These are phyloP conservation scores for Agrochola circellaris DNA, from an alignment of 2,888 invertebrate species.

Conservation along the genomic window DNA sequence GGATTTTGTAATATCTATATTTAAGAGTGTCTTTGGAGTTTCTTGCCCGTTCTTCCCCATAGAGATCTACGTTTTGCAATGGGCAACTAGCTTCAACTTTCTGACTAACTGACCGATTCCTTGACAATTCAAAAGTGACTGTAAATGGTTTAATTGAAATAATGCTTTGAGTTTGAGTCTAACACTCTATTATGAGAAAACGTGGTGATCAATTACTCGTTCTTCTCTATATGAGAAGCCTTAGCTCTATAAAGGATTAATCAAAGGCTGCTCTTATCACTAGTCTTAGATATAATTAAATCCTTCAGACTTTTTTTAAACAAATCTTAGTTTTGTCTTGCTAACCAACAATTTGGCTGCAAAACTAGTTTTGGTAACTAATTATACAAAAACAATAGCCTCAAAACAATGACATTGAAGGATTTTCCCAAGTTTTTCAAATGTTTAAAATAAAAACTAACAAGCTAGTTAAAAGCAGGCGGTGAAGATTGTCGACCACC, in stretches of 20 bases:
- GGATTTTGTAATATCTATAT: too few species aligned
- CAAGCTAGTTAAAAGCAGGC: conserved; percentile 21
- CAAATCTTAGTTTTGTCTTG: not conserved
- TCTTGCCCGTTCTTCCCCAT: too few species aligned
- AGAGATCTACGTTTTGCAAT: too few species aligned
- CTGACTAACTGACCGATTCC: too few species aligned
- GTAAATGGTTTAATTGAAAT: too few species aligned
- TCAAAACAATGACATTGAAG: conserved; percentile 25
- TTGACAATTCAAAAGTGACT: too few species aligned
- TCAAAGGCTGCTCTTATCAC: too few species aligned
- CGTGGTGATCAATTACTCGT: not conserved
- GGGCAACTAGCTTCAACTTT: too few species aligned
- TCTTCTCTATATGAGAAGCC: not conserved
- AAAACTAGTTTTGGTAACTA: not conserved
- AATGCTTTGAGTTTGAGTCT: too few species aligned
- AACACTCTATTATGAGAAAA: not conserved
- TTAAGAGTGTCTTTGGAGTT: too few species aligned
- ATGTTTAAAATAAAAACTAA: conserved; percentile 19
- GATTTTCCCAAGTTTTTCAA: conserved; percentile 37
- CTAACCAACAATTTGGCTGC: not conserved
- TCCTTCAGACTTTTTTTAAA: not conserved
- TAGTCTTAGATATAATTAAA: not conserved
- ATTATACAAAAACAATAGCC: conserved; percentile 27
- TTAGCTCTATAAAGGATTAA: not conserved
- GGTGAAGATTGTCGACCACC: conserved; percentile 18